Percentiles rank a stretch among this genome's conserved stretches.
Conservation (phyloP, 1,140 invertebrate species). For the Tetragonula clypearis region DNA sequence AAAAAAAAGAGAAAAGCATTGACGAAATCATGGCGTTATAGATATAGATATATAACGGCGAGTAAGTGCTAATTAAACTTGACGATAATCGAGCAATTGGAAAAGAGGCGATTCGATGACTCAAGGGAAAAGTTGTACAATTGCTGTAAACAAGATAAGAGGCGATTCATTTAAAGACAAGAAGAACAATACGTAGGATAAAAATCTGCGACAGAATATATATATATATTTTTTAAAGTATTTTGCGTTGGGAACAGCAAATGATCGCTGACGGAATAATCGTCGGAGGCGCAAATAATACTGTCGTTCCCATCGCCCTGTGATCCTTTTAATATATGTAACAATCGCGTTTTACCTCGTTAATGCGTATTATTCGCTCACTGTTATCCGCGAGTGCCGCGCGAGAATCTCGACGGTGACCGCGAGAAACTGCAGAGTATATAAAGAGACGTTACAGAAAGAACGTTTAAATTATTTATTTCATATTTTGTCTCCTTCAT, state of each 20-base stretch:
- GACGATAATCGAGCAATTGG: background rate
- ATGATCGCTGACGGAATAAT: background rate
- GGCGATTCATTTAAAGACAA: background rate
- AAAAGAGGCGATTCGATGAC: background rate
- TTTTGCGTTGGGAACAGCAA: conserved; percentile 18
- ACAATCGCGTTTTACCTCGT: conserved; percentile 34
- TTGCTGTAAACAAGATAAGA: background rate
- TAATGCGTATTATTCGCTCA: conserved; percentile 22
- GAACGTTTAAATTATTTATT: background rate
- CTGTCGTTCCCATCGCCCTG: background rate
- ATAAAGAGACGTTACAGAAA: conserved; percentile 41
- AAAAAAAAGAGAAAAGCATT: background rate
- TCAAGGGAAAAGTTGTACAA: background rate
- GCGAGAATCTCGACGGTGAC: background rate
- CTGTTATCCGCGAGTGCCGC: conserved; percentile 37
- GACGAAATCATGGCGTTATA: background rate
- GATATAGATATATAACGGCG: background rate
- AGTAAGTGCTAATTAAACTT: background rate
- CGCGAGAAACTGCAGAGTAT: conserved; percentile 43
- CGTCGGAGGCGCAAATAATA: background rate
- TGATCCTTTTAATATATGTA: conserved; percentile 9
- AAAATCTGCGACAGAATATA: background rate
- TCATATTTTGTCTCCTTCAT: background rate
- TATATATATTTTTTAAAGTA: conserved; percentile 8
- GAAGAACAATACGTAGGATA: background rate